phyloP scores from a whole-genome alignment of 2,797 vertebrate species.

The Todus mexicanus region DNA sequence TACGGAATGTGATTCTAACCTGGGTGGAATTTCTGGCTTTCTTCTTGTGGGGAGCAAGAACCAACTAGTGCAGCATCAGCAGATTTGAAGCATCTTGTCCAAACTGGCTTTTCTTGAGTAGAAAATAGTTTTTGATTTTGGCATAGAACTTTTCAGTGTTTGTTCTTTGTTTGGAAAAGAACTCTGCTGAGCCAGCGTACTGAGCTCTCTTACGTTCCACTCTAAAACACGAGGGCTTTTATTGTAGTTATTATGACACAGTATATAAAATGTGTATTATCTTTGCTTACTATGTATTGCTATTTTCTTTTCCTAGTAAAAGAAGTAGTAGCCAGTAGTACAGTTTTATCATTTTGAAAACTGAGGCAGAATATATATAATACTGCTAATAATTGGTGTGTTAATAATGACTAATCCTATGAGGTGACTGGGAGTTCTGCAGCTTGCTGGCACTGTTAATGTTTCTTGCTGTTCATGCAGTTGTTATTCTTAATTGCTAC shows the following conservation, averaged over 20 bases:
- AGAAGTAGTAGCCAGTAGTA: neutral
- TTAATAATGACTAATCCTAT: neutral
- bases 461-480: neutral
- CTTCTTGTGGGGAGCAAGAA: neutral
- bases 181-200: neutral
- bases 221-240: neutral
- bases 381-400: neutral
- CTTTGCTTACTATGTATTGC: neutral
- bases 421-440: neutral
- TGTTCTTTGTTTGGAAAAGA: no score
- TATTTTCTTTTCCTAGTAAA: neutral
- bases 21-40: neutral
- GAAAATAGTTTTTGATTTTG: neutral
- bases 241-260: neutral
- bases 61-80: neutral
- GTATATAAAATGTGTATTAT: neutral
- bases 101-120: neutral
- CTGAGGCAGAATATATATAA: neutral
- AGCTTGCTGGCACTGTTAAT: neutral
- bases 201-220: neutral
- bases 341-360: neutral
- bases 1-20: neutral
- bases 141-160: neutral
- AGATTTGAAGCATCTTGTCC: neutral
- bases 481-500: neutral